Base-by-base conservation (phyloP, 2,797 vertebrate species). In the Alcedo atthis region DNA sequence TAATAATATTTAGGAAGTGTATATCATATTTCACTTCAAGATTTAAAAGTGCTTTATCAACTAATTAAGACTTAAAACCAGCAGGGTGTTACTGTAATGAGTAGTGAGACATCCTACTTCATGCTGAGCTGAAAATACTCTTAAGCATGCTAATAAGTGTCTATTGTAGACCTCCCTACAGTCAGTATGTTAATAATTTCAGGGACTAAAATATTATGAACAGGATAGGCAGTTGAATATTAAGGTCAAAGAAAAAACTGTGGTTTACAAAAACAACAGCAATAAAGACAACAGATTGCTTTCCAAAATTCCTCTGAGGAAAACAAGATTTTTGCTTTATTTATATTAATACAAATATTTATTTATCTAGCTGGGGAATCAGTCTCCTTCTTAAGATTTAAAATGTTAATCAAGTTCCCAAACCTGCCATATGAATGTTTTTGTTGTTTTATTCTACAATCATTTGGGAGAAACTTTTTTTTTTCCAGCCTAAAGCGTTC, bases 1-100 rank as follows among this genome's bases (percentile, higher is more conserved):
- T 55, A 87, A 67, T 87, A 87, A 68, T 62, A 71, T 75, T 80
- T 82, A 80, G 33, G n/a, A 86, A 75, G 16, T 51, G 15, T 32
- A 1, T 70, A n/a, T 77, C 21, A 57, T 46, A 45, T 82, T 82
- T 90, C 25, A 55, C 7, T 8, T 93, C 58, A 87, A 90, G 32
- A 82, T 66, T 90, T 89, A 19, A 17, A 77, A 88, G n/a, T 46
- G 24, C 37, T 94, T 75, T 68, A 55, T 90, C 66, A 92, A 61
- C 19, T 87, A 89, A 84, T 78, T 85, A 86, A 90, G 71, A 64
- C 71, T 74, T 12, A 82, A 83, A 94, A 25, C 4, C 86, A 91
- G 63, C 53, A 90, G 58, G 35, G 15, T 66, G 46, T 53, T 87
- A 15, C 57, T 92, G 32, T 75, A 81, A 89, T 63, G 69, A 89